Percentiles rank a stretch among this genome's conserved stretches.
Conservation (phyloP, 2,888 invertebrate species). For the Leptinotarsa rubiginosa region DNA sequence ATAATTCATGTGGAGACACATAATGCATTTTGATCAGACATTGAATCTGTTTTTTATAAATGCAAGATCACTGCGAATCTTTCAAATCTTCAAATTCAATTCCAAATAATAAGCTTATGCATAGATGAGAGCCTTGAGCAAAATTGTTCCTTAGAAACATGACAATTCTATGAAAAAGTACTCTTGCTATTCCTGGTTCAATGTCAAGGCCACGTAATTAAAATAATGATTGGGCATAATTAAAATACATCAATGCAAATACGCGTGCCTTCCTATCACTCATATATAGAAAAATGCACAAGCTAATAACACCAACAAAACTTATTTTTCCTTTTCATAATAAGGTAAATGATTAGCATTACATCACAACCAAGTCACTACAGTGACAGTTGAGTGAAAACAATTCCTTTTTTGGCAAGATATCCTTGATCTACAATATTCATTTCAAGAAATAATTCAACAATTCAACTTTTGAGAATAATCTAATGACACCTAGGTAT, state of each 20-base stretch:
- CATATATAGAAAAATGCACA: not conserved
- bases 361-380: conserved; percentile 11
- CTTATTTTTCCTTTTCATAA: too few species aligned
- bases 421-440: conserved; percentile 2
- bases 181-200: conserved; percentile 42
- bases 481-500: too few species aligned
- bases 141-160: not conserved
- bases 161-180: conserved; percentile 11
- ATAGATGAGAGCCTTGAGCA: not conserved
- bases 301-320: not conserved
- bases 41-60: too few species aligned
- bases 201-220: conserved; percentile 48
- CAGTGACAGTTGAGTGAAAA: not conserved
- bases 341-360: conserved; percentile 2
- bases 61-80: too few species aligned
- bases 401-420: not conserved
- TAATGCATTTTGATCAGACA: too few species aligned
- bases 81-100: not conserved
- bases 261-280: not conserved
- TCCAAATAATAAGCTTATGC: not conserved
- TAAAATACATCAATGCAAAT: conserved; percentile 1
- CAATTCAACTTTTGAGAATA: too few species aligned
- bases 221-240: conserved; percentile 20
- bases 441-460: too few species aligned
- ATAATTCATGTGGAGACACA: too few species aligned